Evolutionary conservation across 2,113 vertebrate species (phyloP), one percentile per base, ranked within the genome.

Genomic region (Herpetotheres cachinnans): DNA sequence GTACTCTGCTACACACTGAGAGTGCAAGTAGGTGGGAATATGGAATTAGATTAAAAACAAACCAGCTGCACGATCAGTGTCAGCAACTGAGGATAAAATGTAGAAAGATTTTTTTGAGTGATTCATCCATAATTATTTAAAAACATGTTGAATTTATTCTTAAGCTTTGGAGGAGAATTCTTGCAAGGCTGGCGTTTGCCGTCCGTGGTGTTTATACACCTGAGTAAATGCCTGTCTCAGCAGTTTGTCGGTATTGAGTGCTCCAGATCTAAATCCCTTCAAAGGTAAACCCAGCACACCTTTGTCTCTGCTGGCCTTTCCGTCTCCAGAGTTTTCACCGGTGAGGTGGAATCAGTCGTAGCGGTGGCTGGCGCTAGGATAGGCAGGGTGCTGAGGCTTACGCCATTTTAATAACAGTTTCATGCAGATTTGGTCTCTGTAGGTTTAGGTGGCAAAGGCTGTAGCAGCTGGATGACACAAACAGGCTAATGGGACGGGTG

Each of bases 191-290:
- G 80, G 72, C 50, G 0, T 74, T 95, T 76, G 86, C 92, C 19
- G 2, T 58, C 85, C 1, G 0, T 65, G 89, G 14, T 96, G 95
- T 97, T 97, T 97, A 78, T 94, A 63, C 79, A 96, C 92, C 86
- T 95, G 96, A 94, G 71, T 29, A 96, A 95, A 91, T 90, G 97
- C 86, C 86, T 96, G 89, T 55, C 67, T 97, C 97, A 96, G 96
- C 96, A 97, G 78, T 96, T 95, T 82, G 86, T 67, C 19, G 3
- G 5, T 73, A 91, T 77, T 44, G 59, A 94, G 78, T 17, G 71
- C 82, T 96, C 82, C 91, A 90, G 74, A 96, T 95, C 74, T 94
- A 81, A 97, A 96, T 96, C 96, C 92, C 85, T 95, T 94, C 79
- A 88, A 82, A 96, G 91, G 91, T 80, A 85, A 95, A 73, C 29